Evolutionary conservation across 2,888 invertebrate genomes (phyloP).

Genomic region (Pinctada fucata): DNA sequence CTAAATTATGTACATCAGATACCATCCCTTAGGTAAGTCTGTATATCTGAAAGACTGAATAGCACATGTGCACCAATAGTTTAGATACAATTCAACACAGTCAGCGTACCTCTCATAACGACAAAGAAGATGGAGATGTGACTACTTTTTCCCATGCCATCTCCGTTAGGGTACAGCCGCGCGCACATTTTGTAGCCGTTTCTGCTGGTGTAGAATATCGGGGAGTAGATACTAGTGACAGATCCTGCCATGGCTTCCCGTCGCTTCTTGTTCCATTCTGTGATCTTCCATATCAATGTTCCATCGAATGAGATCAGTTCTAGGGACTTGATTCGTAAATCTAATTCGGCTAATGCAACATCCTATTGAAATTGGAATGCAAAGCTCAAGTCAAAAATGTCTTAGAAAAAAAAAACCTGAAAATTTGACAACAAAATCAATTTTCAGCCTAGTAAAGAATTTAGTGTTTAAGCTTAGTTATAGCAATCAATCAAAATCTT

Average conservation of each 20-base stretch:
- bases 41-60: too few species aligned
- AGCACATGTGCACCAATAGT: too few species aligned
- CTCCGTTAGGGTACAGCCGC: constrained; percentile 73
- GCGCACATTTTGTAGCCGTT: constrained; percentile 74
- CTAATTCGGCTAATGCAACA: constrained; percentile 35
- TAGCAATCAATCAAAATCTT: too few species aligned
- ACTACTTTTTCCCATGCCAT: constrained; percentile 72
- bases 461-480: too few species aligned
- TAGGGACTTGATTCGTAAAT: constrained; percentile 53
- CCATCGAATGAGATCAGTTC: constrained; percentile 73
- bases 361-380: constrained; percentile 16
- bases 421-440: too few species aligned
- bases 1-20: too few species aligned
- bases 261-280: constrained; percentile 65
- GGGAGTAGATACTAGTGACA: constrained; percentile 71
- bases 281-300: constrained; percentile 72
- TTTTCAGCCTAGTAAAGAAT: too few species aligned
- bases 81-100: too few species aligned
- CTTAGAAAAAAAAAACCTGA: too few species aligned
- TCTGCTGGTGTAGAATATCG: constrained; percentile 71
- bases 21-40: too few species aligned
- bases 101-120: constrained; percentile 60
- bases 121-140: constrained; percentile 75
- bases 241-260: constrained; percentile 67
- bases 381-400: neutral